Conservation (phyloP, 2,888 invertebrate species). For the Drosophila helvetica region DNA sequence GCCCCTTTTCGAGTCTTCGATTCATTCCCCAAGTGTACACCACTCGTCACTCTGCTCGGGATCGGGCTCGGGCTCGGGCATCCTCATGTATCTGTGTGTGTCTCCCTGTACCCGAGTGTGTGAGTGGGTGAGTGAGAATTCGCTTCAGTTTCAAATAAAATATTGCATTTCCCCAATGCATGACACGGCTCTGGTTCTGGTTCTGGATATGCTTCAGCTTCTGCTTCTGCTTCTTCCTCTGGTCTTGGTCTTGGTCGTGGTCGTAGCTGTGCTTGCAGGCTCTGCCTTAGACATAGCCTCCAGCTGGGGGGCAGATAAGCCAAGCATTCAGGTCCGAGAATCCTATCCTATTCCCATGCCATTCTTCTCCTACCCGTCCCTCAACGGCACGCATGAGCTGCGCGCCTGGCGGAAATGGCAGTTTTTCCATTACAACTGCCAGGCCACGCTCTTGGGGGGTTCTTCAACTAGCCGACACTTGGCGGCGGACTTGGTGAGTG, state of each 20-base stretch:
- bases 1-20: background rate
- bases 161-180: slow-evolving; percentile 72
- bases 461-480: slow-evolving; percentile 45
- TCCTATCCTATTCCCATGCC: slow-evolving; percentile 4
- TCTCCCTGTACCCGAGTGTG: background rate
- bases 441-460: slow-evolving; percentile 31
- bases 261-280: slow-evolving; percentile 1
- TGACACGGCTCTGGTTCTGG: slow-evolving; percentile 37
- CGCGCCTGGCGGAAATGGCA: slow-evolving; percentile 70
- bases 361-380: background rate
- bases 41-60: slow-evolving; percentile 25
- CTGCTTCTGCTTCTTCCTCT: slow-evolving; percentile 1
- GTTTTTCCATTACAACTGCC: slow-evolving; percentile 72
- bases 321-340: background rate
- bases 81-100: slow-evolving; percentile 25
- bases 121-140: slow-evolving; percentile 29
- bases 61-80: too few species aligned
- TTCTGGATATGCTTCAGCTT: background rate
- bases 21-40: slow-evolving; percentile 10
- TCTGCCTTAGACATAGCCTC: slow-evolving; percentile 28
- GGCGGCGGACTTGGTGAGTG: background rate
- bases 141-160: slow-evolving; percentile 69
- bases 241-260: slow-evolving; percentile 8
- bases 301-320: slow-evolving; percentile 42
- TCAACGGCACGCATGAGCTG: slow-evolving; percentile 55